Evolutionary conservation across 2,797 vertebrate species (phyloP).

Genomic region (Tenualosa ilisha): DNA sequence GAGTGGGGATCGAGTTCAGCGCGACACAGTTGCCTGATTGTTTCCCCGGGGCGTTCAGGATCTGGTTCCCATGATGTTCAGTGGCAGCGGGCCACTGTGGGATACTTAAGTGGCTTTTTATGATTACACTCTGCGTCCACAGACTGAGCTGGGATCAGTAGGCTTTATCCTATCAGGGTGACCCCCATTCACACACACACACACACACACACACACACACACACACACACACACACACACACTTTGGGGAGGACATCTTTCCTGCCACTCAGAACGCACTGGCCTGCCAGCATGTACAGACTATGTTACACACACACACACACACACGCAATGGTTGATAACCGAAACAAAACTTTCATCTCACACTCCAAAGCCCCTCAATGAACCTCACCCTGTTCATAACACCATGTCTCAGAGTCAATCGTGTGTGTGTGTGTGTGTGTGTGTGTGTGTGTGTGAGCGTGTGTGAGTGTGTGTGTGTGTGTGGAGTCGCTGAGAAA

Average conservation of each 20-base stretch:
- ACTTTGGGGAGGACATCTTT: background rate
- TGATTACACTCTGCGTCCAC: slow-evolving; percentile 10
- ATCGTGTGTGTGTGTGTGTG: background rate
- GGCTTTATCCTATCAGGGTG: background rate
- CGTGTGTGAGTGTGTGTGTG: background rate
- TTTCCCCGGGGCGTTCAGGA: slow-evolving; percentile 44
- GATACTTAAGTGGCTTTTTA: background rate
- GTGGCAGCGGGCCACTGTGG: background rate
- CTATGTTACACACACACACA: background rate
- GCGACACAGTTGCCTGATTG: slow-evolving; percentile 47
- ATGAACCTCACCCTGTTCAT: background rate
- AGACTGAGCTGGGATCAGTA: background rate
- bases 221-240: background rate
- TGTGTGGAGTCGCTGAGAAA: background rate
- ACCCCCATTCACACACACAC: background rate
- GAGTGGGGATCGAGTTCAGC: slow-evolving; percentile 58
- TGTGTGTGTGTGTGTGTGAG: background rate
- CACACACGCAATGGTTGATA: background rate
- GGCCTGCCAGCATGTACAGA: background rate
- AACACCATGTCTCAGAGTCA: background rate
- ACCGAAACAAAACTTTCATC: background rate
- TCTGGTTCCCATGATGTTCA: slow-evolving; percentile 50
- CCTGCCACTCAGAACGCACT: background rate
- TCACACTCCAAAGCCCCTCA: background rate
- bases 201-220: background rate